phyloP scores from a whole-genome alignment of 2,797 vertebrate species.

The Cetoscarus ocellatus region DNA sequence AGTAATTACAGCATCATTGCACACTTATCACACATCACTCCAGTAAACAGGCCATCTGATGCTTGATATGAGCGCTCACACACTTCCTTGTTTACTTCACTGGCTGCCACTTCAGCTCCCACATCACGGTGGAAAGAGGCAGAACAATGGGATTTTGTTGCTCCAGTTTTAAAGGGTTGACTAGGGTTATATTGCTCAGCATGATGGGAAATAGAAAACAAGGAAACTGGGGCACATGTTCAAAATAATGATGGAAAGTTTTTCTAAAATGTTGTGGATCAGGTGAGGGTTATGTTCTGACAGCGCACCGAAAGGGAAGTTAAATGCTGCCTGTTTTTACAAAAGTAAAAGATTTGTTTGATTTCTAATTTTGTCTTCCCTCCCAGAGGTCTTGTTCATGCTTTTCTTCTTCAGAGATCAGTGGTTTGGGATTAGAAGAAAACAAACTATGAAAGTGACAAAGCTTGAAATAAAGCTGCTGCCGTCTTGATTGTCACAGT shows the following conservation, averaged over 20 bases:
- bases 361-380: conserved; percentile 1
- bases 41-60: conserved; percentile 32
- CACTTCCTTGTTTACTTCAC: conserved; percentile 41
- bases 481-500: background rate
- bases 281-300: conserved; percentile 8
- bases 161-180: conserved; percentile 19
- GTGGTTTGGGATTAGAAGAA: background rate
- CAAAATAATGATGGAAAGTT: conserved; percentile 32
- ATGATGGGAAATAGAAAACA: conserved; percentile 2
- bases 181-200: conserved; percentile 23
- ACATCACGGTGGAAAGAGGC: conserved; percentile 20
- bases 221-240: conserved; percentile 10
- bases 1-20: conserved; percentile 46
- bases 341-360: conserved; percentile 2
- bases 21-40: conserved; percentile 43
- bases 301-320: background rate
- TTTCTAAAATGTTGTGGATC: background rate
- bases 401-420: background rate
- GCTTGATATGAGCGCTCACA: conserved; percentile 29
- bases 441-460: background rate
- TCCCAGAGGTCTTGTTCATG: background rate
- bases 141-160: conserved; percentile 46
- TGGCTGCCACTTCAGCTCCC: conserved; percentile 27
- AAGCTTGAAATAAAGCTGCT: background rate
- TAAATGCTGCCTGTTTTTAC: background rate